These are phyloP conservation scores for Sminthopsis crassicaudata DNA, from an alignment of 2,113 vertebrate species.

Conservation along the genomic window DNA sequence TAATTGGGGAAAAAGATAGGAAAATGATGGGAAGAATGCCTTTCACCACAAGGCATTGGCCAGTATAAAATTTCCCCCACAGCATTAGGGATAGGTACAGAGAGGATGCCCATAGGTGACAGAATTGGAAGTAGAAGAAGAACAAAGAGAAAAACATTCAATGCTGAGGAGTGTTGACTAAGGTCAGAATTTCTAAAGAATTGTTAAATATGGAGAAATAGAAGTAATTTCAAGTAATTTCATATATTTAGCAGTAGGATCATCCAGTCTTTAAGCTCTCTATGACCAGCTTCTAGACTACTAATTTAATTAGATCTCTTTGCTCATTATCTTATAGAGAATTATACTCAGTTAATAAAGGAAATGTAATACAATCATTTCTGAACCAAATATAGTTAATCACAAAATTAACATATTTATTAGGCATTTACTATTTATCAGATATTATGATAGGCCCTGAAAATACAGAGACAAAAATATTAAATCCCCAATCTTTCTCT, in stretches of 20 bases:
- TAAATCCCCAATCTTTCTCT: background rate
- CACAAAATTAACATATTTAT: background rate
- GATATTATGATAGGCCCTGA: background rate
- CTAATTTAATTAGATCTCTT: background rate
- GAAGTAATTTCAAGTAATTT: background rate
- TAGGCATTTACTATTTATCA: background rate
- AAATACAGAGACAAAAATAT: background rate
- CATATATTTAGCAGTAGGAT: background rate
- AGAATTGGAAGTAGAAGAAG: background rate
- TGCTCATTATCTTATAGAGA: background rate
- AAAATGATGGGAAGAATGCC: background rate
- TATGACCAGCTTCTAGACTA: background rate
- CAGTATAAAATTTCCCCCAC: background rate
- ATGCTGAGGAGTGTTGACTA: slow-evolving; percentile 31
- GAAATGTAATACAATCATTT: background rate
- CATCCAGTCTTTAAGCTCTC: background rate
- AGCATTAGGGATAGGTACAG: background rate
- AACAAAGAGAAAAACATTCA: background rate
- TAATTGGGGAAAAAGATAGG: background rate
- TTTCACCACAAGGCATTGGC: background rate
- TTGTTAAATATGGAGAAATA: background rate
- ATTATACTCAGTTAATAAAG: background rate
- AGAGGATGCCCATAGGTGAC: background rate
- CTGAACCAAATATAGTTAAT: background rate
- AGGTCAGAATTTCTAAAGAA: slow-evolving; percentile 1